Evolutionary conservation across 1,140 invertebrate genomes (phyloP).

Genomic region (Meloidogyne hapla): DNA sequence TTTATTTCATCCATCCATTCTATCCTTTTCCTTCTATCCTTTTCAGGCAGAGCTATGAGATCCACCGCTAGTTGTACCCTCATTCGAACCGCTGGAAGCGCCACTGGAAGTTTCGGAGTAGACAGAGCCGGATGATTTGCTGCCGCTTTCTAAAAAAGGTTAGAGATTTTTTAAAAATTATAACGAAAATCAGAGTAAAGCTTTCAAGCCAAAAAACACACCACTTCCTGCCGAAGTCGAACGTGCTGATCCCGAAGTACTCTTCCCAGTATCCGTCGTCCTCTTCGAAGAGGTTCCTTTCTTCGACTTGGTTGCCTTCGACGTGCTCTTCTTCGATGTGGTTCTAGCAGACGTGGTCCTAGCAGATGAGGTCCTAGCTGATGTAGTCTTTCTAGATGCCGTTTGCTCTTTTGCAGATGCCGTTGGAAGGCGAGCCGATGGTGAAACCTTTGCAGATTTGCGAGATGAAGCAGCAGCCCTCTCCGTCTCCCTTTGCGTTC

Average conservation of each 20-base stretch:
- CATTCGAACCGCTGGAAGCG: not conserved
- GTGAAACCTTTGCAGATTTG: not conserved
- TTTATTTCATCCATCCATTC: not conserved
- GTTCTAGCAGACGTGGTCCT: not conserved
- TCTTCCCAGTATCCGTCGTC: not conserved
- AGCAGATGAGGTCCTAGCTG: not conserved
- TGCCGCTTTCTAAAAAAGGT: not conserved
- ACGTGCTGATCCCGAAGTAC: not conserved
- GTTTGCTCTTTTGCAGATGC: not conserved
- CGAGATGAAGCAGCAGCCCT: not conserved
- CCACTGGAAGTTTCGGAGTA: not conserved
- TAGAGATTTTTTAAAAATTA: too few relatives aligned
- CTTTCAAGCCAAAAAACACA: too few relatives aligned
- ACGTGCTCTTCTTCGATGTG: not conserved
- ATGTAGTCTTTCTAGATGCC: not conserved
- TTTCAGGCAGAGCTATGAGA: not conserved
- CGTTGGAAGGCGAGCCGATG: not conserved
- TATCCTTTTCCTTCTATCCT: not conserved
- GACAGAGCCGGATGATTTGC: not conserved
- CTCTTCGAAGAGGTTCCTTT: not conserved
- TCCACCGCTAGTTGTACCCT: constrained; percentile 4
- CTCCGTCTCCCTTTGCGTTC: not conserved
- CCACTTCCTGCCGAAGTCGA: not conserved
- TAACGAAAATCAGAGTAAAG: too few relatives aligned
- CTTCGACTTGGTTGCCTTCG: not conserved